These are phyloP conservation scores for Tupaia chinensis DNA, from an alignment of 2,113 vertebrate genomes.

Conservation along the genomic window DNA sequence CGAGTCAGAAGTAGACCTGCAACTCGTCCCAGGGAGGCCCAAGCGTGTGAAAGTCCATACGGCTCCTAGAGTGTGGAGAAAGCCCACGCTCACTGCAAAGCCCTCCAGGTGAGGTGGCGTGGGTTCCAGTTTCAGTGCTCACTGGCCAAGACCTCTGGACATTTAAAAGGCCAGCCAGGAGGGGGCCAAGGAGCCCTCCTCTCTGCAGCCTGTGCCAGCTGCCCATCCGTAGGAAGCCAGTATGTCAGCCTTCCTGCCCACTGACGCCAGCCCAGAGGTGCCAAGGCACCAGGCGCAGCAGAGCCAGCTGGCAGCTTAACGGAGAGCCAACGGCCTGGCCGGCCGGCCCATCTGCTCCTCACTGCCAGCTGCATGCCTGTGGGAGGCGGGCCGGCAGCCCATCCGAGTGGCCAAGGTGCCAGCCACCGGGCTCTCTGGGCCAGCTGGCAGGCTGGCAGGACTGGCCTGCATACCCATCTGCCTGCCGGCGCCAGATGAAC, in stretches of 20 bases:
- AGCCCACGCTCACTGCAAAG: accelerated
- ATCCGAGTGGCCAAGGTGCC: constrained; percentile 60
- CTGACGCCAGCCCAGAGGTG: constrained; percentile 72
- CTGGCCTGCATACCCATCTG: constrained; percentile 56
- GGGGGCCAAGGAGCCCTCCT: neutral
- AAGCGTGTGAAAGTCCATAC: neutral
- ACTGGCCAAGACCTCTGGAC: accelerated
- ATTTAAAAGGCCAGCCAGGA: constrained; percentile 47
- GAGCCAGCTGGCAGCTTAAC: constrained; percentile 79
- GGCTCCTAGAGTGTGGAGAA: neutral
- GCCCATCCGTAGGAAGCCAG: constrained; percentile 70
- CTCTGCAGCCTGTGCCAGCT: constrained; percentile 55
- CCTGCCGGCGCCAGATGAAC: neutral
- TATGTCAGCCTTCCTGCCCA: constrained; percentile 44
- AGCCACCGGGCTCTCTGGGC: constrained; percentile 51
- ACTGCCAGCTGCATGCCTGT: constrained; percentile 63
- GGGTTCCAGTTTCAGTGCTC: neutral
- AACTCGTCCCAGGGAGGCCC: neutral
- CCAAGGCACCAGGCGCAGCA: constrained; percentile 72
- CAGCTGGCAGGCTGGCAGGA: constrained; percentile 69
- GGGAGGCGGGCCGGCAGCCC: constrained; percentile 61
- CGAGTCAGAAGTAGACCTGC: accelerated
- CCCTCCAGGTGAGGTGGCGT: accelerated
- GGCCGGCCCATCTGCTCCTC: constrained; percentile 75
- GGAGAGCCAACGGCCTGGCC: neutral